These are phyloP conservation scores for Ibidorhyncha struthersii DNA, from an alignment of 2,113 vertebrate species.

Conservation along the genomic window DNA sequence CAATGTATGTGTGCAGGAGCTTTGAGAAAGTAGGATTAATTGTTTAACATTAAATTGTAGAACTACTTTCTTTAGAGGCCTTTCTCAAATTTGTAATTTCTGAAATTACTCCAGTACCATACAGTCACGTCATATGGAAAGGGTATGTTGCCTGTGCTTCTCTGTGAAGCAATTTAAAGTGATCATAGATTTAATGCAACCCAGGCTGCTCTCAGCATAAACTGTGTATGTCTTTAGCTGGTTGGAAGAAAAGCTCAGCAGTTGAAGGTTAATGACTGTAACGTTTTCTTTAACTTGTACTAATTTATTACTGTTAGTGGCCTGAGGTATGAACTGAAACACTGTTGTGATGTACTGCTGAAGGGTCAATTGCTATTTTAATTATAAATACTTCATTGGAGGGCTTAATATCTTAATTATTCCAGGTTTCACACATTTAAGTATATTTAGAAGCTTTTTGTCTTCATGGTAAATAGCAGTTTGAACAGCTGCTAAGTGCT, in stretches of 20 bases:
- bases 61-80: not conserved
- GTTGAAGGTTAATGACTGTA: not conserved
- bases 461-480: not conserved
- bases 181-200: not conserved
- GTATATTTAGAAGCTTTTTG: not conserved
- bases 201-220: not conserved
- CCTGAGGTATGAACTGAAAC: not conserved
- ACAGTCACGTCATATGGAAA: not conserved
- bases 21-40: not conserved
- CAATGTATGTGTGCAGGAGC: not conserved
- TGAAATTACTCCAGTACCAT: not conserved
- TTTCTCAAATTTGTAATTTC: not conserved
- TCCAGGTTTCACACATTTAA: not conserved
- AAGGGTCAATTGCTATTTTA: not conserved
- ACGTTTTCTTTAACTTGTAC: not conserved
- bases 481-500: not conserved
- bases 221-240: not conserved
- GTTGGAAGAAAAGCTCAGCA: not conserved
- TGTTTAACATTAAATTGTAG: not conserved
- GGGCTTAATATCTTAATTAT: not conserved
- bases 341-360: not conserved
- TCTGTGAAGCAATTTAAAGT: not conserved
- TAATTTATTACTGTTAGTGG: not conserved
- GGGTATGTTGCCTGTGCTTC: not conserved
- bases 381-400: not conserved